Conservation (phyloP, 2,888 invertebrate genomes). For the Rhaphigaster nebulosa region DNA sequence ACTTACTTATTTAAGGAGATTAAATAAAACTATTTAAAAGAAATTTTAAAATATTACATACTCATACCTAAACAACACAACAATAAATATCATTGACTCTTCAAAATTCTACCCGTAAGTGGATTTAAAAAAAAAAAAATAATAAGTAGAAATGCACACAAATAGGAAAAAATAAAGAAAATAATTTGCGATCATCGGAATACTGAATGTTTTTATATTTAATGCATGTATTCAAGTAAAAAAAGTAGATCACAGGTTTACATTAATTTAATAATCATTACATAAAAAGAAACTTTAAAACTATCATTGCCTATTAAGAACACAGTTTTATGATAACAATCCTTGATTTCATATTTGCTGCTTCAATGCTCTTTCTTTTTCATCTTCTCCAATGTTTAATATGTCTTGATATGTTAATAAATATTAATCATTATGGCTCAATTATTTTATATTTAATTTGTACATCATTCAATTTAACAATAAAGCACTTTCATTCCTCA, state of each 20-base stretch:
- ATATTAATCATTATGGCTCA: constrained; percentile 1
- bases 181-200: background rate
- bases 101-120: background rate
- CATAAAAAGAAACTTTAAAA: background rate
- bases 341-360: background rate
- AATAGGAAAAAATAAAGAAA: constrained; percentile 16
- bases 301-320: background rate
- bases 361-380: background rate
- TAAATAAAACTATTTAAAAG: background rate
- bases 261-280: constrained; percentile 9
- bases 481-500: background rate
- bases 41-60: background rate
- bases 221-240: background rate
- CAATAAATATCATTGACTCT: background rate
- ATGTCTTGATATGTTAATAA: constrained; percentile 10
- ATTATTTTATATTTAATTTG: background rate
- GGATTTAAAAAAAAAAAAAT: background rate
- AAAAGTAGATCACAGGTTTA: background rate
- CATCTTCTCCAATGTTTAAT: background rate
- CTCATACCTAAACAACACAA: background rate
- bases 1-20: background rate
- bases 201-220: background rate
- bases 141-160: background rate
- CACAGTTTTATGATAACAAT: background rate
- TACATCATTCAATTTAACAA: background rate